Evolutionary conservation across 64 coral and sea anemone genomes (phyloP).

Genomic region (Pachyseris speciosa): DNA sequence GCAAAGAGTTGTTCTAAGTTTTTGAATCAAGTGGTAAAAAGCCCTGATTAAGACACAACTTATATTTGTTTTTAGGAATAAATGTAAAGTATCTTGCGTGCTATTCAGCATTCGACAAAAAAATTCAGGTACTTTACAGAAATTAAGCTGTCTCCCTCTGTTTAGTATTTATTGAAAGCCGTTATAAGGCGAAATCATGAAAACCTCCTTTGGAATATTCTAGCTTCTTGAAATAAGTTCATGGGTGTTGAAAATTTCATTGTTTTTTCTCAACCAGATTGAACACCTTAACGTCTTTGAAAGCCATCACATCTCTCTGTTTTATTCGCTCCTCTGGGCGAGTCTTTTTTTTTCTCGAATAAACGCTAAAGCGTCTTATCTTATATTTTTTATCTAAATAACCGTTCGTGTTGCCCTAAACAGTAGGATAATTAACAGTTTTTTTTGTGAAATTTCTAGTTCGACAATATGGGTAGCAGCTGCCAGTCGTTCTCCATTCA

Average conservation of each 20-base stretch:
- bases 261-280: no score
- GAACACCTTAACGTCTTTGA: no score
- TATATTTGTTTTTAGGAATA: no score
- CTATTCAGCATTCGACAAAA: background rate
- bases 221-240: no score
- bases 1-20: background rate
- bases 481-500: slow-evolving; percentile 1
- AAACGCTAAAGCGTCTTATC: slow-evolving; percentile 24
- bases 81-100: no score
- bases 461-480: slow-evolving; percentile 45
- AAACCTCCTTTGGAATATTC: no score
- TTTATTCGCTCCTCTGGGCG: no score
- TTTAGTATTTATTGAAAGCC: background rate
- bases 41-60: background rate
- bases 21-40: background rate
- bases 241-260: no score
- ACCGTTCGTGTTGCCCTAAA: slow-evolving; percentile 50
- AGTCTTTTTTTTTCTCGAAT: background rate
- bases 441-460: slow-evolving; percentile 29
- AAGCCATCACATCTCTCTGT: no score
- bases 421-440: slow-evolving; percentile 44
- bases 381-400: slow-evolving; percentile 56
- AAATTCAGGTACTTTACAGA: no score
- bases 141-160: no score
- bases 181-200: no score